A percentile compares a stretch with the other conserved stretches of the same genome.
Evolutionary conservation across 2,113 vertebrate genomes (phyloP).

Genomic region (Cercopithecus mona): DNA sequence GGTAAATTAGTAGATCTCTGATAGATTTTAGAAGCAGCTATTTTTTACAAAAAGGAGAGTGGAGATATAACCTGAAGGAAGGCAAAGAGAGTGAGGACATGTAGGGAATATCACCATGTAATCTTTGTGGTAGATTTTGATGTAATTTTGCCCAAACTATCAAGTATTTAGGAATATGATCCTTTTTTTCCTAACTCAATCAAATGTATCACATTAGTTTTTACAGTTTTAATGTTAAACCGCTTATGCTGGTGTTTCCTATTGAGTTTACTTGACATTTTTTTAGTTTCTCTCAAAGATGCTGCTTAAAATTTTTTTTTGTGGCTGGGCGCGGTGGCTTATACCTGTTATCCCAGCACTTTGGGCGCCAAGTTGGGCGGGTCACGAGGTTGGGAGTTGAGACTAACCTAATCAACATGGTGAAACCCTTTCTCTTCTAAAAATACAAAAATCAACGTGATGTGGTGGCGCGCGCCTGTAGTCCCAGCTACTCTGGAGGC

Average conservation of each 20-base stretch:
- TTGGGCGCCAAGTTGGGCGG: too few species aligned
- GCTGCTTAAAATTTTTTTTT: not conserved
- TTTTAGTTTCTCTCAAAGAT: not conserved
- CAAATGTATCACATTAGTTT: not conserved
- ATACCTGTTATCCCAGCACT: too few species aligned
- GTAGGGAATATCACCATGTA: not conserved
- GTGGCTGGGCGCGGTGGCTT: too few species aligned
- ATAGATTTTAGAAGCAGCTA: not conserved
- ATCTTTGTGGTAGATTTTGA: constrained; percentile 20
- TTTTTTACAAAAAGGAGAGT: not conserved
- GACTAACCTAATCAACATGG: too few species aligned
- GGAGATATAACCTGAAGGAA: constrained; percentile 15
- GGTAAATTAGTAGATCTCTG: not conserved
- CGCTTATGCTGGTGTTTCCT: not conserved
- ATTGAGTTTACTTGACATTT: not conserved
- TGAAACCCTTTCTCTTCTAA: too few species aligned
- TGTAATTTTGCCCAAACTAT: constrained; percentile 16
- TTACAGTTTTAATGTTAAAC: not conserved
- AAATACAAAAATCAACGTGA: too few species aligned
- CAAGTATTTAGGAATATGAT: not conserved
- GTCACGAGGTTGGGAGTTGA: too few species aligned
- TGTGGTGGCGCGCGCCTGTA: too few species aligned
- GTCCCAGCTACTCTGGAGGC: too few species aligned
- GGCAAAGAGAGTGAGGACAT: not conserved
- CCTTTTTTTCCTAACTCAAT: not conserved